phyloP scores from a whole-genome alignment of 92 coral and sea anemone genomes.

The Palythoa grandiflora region DNA sequence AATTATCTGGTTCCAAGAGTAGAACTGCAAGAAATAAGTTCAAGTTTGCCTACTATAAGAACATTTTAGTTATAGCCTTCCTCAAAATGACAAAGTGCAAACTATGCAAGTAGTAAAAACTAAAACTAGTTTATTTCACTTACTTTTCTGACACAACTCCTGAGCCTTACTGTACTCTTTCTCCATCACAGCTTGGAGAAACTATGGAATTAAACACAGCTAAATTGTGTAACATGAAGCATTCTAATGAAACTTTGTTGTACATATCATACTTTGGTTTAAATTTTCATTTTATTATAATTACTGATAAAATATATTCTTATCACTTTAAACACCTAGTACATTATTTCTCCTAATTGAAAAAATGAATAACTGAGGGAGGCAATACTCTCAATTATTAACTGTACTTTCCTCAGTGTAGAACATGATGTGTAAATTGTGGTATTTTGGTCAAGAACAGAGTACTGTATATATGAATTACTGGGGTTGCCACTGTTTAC shows the following conservation, averaged over 20 bases:
- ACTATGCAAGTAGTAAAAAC: background rate
- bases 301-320: too few species aligned
- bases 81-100: background rate
- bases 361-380: too few species aligned
- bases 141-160: conserved; percentile 78
- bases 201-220: conserved; percentile 37
- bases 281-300: background rate
- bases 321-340: background rate
- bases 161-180: conserved; percentile 82
- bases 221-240: background rate
- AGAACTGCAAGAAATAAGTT: conserved; percentile 63
- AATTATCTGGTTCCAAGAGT: conserved; percentile 83
- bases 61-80: background rate
- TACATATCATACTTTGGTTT: background rate
- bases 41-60: background rate
- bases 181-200: conserved; percentile 80
- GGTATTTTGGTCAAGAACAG: background rate
- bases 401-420: too few species aligned
- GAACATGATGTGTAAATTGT: too few species aligned
- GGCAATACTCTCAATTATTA: too few species aligned
- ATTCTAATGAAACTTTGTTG: background rate
- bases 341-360: background rate
- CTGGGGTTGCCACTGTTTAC: too few species aligned
- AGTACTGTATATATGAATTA: background rate
- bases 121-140: conserved; percentile 4